phyloP scores from a whole-genome alignment of 2,113 vertebrate genomes.

The Cyanoliseus patagonus region DNA sequence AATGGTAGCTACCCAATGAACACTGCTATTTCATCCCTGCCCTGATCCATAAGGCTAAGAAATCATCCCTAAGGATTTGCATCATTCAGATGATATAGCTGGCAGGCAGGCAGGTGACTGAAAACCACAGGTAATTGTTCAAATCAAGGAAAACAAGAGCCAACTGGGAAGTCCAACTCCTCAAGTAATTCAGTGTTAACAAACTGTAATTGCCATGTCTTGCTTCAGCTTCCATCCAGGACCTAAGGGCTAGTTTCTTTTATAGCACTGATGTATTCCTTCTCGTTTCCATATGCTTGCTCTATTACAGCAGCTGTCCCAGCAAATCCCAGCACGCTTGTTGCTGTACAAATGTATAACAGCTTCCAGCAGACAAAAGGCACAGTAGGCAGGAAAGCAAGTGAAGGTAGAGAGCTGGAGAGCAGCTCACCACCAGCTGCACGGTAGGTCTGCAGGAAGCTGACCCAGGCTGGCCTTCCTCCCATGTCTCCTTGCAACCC shows the following conservation, averaged over 20 bases:
- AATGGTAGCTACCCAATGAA: neutral
- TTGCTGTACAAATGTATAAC: fast-evolving
- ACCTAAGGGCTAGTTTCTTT: neutral
- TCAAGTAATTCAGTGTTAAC: neutral
- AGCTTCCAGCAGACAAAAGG: neutral
- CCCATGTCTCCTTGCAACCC: neutral
- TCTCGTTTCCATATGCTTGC: neutral
- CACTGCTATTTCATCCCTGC: neutral
- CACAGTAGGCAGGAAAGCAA: neutral
- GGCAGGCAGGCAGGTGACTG: neutral
- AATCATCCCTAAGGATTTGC: neutral
- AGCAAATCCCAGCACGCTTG: neutral
- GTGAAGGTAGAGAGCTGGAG: fast-evolving
- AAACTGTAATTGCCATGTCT: neutral
- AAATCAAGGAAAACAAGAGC: neutral
- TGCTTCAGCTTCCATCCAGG: neutral
- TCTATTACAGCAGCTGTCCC: neutral
- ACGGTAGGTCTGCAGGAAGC: neutral
- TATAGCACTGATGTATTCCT: neutral
- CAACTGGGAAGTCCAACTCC: neutral
- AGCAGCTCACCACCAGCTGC: neutral
- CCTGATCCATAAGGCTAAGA: neutral
- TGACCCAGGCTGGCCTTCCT: neutral
- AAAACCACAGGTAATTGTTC: neutral
- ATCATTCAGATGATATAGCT: neutral